phyloP scores from a whole-genome alignment of 2,797 vertebrate species.

The Myripristis murdjan region DNA sequence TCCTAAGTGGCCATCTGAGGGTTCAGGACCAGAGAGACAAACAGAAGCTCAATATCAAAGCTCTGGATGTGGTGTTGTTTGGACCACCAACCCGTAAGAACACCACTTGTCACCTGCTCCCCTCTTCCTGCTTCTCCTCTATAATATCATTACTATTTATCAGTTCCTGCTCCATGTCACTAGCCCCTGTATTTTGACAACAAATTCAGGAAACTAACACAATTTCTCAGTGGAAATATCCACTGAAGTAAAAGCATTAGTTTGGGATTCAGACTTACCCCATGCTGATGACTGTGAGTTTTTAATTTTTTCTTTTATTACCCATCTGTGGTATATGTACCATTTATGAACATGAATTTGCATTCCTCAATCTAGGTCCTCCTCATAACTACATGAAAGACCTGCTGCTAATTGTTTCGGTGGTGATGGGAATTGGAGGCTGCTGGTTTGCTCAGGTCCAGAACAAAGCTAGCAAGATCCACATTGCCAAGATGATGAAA shows the following conservation, averaged over 20 bases:
- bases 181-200: not conserved
- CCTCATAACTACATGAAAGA: slow-evolving; percentile 99
- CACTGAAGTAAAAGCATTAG: not conserved
- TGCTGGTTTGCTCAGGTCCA: slow-evolving; percentile 98
- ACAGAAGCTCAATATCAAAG: slow-evolving; percentile 98
- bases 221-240: not conserved
- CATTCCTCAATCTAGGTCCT: slow-evolving; percentile 74
- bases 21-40: slow-evolving; percentile 97
- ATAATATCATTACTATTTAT: not conserved
- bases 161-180: not conserved
- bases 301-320: too few species aligned
- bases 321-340: too few species aligned
- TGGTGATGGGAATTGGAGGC: slow-evolving; percentile 96
- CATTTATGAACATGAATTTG: not conserved
- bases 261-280: not conserved
- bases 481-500: slow-evolving; percentile 98
- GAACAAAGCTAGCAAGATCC: slow-evolving; percentile 94
- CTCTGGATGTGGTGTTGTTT: slow-evolving; percentile 97
- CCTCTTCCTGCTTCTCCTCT: not conserved
- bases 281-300: too few species aligned
- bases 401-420: slow-evolving; percentile 94
- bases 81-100: slow-evolving; percentile 94
- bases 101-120: not conserved
- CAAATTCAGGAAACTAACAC: not conserved
- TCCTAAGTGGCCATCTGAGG: slow-evolving; percentile 94